These are phyloP conservation scores for Bombus fervidus DNA, from an alignment of 1,140 invertebrate species.

Conservation along the genomic window DNA sequence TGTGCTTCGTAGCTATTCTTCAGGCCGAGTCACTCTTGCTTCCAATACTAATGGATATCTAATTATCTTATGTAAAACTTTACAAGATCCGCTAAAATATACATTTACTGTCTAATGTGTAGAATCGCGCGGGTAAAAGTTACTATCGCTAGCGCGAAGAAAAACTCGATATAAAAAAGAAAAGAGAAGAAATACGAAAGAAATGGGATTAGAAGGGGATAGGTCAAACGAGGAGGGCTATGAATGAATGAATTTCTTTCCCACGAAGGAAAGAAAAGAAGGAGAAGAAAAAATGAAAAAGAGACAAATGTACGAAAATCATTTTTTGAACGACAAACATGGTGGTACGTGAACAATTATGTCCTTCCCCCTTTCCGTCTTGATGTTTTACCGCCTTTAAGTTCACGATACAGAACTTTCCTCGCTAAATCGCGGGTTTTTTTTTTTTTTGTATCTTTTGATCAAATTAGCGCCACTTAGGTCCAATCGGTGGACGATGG, in stretches of 20 bases:
- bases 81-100: constrained; percentile 56
- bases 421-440: not conserved
- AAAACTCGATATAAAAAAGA: constrained; percentile 25
- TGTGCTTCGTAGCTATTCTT: too few relatives aligned
- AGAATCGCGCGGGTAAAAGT: constrained; percentile 34
- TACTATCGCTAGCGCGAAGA: constrained; percentile 5
- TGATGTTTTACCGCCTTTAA: constrained; percentile 6
- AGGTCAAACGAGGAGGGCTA: too few relatives aligned
- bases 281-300: not conserved
- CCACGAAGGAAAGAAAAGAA: too few relatives aligned
- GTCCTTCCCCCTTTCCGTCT: not conserved
- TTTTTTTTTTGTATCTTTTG: not conserved
- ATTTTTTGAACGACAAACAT: not conserved
- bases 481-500: not conserved
- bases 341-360: not conserved
- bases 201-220: constrained; percentile 19
- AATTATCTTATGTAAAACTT: constrained; percentile 59
- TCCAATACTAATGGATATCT: constrained; percentile 34
- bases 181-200: constrained; percentile 17
- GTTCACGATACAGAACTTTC: not conserved
- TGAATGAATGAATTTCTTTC: too few relatives aligned
- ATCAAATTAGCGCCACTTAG: not conserved
- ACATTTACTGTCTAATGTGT: constrained; percentile 47
- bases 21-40: not conserved
- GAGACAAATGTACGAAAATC: not conserved